phyloP scores from a whole-genome alignment of 2,797 vertebrate genomes.

The Xenopus petersii region DNA sequence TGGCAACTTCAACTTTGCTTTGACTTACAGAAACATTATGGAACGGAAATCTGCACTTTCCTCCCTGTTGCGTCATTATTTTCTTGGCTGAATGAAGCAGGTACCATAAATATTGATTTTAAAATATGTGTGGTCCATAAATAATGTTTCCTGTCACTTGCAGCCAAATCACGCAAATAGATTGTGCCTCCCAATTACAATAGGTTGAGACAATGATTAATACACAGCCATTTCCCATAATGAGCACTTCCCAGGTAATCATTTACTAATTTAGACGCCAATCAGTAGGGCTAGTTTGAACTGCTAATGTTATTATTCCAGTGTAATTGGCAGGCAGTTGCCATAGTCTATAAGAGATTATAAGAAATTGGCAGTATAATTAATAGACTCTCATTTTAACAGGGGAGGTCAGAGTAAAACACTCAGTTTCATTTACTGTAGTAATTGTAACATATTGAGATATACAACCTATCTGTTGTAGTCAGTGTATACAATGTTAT shows the following conservation, averaged over 20 bases:
- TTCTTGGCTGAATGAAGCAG: constrained; percentile 27
- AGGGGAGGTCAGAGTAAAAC: constrained; percentile 30
- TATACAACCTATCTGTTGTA: no score
- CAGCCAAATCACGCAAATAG: constrained; percentile 20
- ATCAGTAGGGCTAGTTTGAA: constrained; percentile 18
- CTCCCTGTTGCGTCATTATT: constrained; percentile 33
- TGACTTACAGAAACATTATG: constrained; percentile 1
- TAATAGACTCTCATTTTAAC: constrained; percentile 30
- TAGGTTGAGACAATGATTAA: constrained; percentile 43
- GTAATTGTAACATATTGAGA: not conserved
- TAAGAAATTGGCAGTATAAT: constrained; percentile 33
- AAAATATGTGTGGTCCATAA: constrained; percentile 20
- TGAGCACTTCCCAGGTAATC: constrained; percentile 43
- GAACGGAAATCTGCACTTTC: constrained; percentile 21
- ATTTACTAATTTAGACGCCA: constrained; percentile 45
- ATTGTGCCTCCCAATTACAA: constrained; percentile 39
- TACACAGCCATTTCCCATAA: constrained; percentile 37
- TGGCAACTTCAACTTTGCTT: not conserved
- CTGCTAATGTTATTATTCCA: constrained; percentile 35
- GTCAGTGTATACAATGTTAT: no score
- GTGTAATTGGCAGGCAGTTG: constrained; percentile 32
- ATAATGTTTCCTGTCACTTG: constrained; percentile 12
- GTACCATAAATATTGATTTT: constrained; percentile 31
- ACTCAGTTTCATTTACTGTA: constrained; percentile 20
- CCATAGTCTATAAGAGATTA: constrained; percentile 46